Evolutionary conservation across 2,888 invertebrate species (phyloP).

Genomic region (Eupithecia abbreviata): DNA sequence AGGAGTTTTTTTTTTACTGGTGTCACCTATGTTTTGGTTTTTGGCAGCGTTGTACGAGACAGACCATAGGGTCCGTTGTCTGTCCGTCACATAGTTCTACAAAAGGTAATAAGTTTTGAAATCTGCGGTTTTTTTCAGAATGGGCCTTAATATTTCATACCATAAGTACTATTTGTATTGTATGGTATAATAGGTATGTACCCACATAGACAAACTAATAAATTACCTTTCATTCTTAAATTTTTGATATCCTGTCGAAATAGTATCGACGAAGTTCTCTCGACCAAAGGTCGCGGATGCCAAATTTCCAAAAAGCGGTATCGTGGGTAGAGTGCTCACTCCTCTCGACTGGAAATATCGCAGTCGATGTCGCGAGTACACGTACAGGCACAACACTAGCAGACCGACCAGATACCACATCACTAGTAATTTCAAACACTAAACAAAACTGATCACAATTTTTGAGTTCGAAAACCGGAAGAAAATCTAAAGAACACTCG

Average conservation of each 20-base stretch:
- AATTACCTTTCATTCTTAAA: conserved; percentile 65
- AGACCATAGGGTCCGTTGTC: no score
- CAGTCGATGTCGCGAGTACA: conserved; percentile 58
- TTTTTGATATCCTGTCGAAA: conserved; percentile 62
- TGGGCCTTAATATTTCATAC: no score
- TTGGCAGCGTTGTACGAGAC: no score
- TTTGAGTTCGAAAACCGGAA: conserved; percentile 51
- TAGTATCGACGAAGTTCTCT: conserved; percentile 67
- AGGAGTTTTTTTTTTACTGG: no score
- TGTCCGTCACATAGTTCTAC: no score
- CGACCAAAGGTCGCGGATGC: conserved; percentile 63
- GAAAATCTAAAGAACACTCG: background rate
- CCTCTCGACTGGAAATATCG: conserved; percentile 62
- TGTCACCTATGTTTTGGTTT: no score
- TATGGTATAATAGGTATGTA: no score
- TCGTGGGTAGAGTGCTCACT: conserved; percentile 58
- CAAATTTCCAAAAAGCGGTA: conserved; percentile 67
- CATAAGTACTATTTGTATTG: no score
- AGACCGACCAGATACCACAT: conserved; percentile 59
- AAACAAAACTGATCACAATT: conserved; percentile 10
- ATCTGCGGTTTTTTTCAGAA: no score
- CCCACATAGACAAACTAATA: background rate
- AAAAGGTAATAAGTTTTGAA: no score
- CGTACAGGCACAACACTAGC: conserved; percentile 56
- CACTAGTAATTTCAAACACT: conserved; percentile 21